Evolutionary conservation across 1,140 invertebrate genomes (phyloP).

Genomic region (Ceratina australensis): DNA sequence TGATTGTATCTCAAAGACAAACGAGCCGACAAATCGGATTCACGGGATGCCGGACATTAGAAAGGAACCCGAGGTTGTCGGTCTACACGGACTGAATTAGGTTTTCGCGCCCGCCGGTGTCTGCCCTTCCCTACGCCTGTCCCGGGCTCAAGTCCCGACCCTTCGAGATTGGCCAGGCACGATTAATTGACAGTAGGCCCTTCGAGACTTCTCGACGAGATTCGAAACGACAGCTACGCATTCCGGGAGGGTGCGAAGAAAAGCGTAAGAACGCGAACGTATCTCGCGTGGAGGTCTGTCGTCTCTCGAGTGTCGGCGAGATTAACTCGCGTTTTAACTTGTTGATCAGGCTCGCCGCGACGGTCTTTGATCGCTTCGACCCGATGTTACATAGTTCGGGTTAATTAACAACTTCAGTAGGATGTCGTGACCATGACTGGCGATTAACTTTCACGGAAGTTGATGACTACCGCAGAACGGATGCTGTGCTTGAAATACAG

Average conservation of each 20-base stretch:
- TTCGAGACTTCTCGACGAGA: conserved; percentile 62
- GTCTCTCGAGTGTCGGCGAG: conserved; percentile 7
- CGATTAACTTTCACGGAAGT: not conserved
- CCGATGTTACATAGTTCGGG: not conserved
- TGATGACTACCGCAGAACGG: not conserved
- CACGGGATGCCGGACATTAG: conserved; percentile 68
- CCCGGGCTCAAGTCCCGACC: conserved; percentile 44
- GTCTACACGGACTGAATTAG: conserved; percentile 67
- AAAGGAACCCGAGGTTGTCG: conserved; percentile 30
- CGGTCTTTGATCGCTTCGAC: conserved; percentile 26
- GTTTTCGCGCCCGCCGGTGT: conserved; percentile 53
- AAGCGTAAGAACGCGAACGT: conserved; percentile 46
- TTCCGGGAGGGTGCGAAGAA: conserved; percentile 65
- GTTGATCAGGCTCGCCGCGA: conserved; percentile 23
- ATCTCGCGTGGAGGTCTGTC: conserved; percentile 33
- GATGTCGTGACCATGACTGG: not conserved
- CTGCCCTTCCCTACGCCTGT: conserved; percentile 31
- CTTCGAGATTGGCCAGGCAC: conserved; percentile 67
- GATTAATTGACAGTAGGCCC: conserved; percentile 69
- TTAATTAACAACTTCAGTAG: conserved; percentile 31
- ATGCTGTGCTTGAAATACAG: too few relatives aligned
- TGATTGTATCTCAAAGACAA: conserved; percentile 55
- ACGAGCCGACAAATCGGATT: conserved; percentile 76
- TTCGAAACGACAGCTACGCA: conserved; percentile 65
- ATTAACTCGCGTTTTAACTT: conserved; percentile 48